A percentile compares a stretch with the other conserved stretches of the same genome.
These are phyloP conservation scores for Oryzias curvinotus DNA, from an alignment of 2,113 vertebrate genomes.

Conservation along the genomic window DNA sequence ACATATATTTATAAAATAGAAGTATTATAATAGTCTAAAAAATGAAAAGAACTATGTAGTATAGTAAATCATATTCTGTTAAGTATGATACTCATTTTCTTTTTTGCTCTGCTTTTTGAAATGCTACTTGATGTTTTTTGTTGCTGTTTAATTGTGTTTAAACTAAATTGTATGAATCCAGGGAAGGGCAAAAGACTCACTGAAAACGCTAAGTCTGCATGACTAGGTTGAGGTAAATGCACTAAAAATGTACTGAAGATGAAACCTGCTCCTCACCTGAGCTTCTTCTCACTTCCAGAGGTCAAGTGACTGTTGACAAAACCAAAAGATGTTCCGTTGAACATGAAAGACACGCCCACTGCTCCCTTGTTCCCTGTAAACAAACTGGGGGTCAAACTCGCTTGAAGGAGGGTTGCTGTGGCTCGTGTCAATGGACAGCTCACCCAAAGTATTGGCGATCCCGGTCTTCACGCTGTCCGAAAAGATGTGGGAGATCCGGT, in stretches of 20 bases:
- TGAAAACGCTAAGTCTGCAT: no score
- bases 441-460: constrained; percentile 95
- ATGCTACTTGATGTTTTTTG: no score
- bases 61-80: no score
- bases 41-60: no score
- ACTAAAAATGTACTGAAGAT: background rate
- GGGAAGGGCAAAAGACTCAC: no score
- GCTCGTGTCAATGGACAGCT: constrained; percentile 26
- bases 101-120: no score
- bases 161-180: no score
- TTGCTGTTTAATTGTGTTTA: no score
- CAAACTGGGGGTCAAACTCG: constrained; percentile 4
- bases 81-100: no score
- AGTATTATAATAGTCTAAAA: no score
- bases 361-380: constrained; percentile 88
- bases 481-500: constrained; percentile 93
- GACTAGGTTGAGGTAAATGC: no score
- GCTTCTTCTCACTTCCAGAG: constrained; percentile 96
- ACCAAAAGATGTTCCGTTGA: constrained; percentile 95
- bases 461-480: constrained; percentile 93
- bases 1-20: no score
- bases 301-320: constrained; percentile 98
- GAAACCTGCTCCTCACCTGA: constrained; percentile 80
- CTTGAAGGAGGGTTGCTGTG: background rate
- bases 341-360: constrained; percentile 97